Evolutionary conservation across 2,888 invertebrate genomes (phyloP).

Genomic region (Eupithecia subumbrata): DNA sequence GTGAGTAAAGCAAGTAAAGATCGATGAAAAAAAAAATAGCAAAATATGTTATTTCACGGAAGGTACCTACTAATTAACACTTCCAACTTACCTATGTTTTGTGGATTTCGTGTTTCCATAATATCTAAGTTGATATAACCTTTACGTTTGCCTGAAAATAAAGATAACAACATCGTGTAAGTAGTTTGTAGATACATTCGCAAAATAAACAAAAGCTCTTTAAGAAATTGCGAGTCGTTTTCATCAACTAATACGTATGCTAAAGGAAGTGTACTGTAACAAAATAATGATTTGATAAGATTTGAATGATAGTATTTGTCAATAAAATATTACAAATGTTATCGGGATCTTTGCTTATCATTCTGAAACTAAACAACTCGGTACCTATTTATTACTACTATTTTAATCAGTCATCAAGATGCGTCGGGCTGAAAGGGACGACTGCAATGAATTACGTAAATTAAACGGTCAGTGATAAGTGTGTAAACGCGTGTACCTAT

Average conservation of each 20-base stretch:
- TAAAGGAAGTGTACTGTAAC: not conserved
- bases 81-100: slow-evolving; percentile 49
- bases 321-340: slow-evolving; percentile 5
- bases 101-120: slow-evolving; percentile 54
- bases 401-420: slow-evolving; percentile 1
- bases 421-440: not conserved
- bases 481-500: not conserved
- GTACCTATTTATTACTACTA: not conserved
- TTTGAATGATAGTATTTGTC: not conserved
- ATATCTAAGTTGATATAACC: slow-evolving; percentile 58
- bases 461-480: not conserved
- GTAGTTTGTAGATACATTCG: not conserved
- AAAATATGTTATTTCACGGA: not conserved
- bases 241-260: not conserved
- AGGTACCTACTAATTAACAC: not conserved
- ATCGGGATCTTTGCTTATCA: not conserved
- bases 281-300: not conserved
- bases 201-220: not conserved
- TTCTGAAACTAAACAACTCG: not conserved
- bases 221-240: not conserved
- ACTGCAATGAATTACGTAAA: not conserved
- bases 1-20: not conserved
- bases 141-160: slow-evolving; percentile 55
- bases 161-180: slow-evolving; percentile 19
- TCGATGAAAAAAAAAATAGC: not conserved